phyloP scores from a whole-genome alignment of 2,797 vertebrate species.

The Dicrostonyx torquatus region DNA sequence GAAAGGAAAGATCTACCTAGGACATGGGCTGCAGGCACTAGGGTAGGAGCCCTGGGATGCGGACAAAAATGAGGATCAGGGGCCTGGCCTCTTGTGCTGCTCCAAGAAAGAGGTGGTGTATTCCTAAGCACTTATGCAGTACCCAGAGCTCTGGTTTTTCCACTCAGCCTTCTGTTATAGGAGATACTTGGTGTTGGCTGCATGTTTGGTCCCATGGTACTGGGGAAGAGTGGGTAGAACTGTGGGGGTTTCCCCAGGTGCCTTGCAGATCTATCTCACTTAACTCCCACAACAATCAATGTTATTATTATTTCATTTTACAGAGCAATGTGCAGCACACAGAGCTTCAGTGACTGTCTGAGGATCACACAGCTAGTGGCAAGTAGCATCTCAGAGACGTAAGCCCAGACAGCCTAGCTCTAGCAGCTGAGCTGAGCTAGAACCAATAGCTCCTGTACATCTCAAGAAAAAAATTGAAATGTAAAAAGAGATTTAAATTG shows the following conservation, averaged over 20 bases:
- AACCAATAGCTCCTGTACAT: neutral
- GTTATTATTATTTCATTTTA: neutral
- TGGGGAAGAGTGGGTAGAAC: neutral
- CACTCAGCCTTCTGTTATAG: neutral
- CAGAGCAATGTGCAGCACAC: conserved; percentile 5
- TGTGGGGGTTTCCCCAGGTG: neutral
- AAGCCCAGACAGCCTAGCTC: neutral
- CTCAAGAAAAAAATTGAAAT: conserved; percentile 1
- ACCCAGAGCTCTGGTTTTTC: neutral
- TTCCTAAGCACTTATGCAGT: neutral
- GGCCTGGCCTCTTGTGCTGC: neutral
- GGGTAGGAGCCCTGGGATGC: neutral
- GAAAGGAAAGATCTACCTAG: neutral
- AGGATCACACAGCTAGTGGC: neutral
- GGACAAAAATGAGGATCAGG: neutral
- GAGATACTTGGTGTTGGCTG: neutral
- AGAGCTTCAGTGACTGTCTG: conserved; percentile 17
- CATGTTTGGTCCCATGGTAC: neutral
- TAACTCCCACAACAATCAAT: neutral
- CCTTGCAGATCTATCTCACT: neutral
- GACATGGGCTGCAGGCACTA: neutral
- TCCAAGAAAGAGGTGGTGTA: neutral
- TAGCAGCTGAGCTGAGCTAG: neutral
- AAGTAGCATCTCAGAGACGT: neutral
- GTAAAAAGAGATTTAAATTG: conserved; percentile 28